phyloP scores from a whole-genome alignment of 1,140 invertebrate genomes.

The Brachionus paranguensis region DNA sequence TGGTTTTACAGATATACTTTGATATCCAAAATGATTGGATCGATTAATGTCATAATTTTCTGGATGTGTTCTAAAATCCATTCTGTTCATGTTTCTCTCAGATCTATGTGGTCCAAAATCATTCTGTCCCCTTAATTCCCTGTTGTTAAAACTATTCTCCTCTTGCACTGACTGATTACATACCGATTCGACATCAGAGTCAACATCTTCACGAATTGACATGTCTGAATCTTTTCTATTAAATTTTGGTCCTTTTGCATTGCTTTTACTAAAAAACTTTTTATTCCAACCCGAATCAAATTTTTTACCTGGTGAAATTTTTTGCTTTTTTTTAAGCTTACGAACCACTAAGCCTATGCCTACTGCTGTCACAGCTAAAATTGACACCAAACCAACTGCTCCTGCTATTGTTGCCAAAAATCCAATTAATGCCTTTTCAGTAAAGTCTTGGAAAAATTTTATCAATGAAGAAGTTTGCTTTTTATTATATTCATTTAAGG shows the following conservation, averaged over 20 bases:
- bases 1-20: neutral
- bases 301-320: neutral
- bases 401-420: neutral
- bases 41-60: neutral
- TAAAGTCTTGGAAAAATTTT: neutral
- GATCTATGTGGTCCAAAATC: neutral
- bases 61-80: neutral
- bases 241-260: neutral
- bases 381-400: neutral
- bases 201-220: neutral
- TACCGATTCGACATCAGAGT: neutral
- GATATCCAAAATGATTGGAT: neutral
- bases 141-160: neutral
- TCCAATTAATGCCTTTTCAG: neutral
- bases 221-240: neutral
- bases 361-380: neutral
- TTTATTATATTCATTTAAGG: neutral
- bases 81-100: neutral
- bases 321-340: neutral
- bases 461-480: neutral
- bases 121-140: neutral
- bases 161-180: neutral
- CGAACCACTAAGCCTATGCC: neutral
- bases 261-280: neutral
- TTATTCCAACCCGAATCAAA: neutral